phyloP scores from a whole-genome alignment of 2,113 vertebrate species.

The Saccopteryx leptura region DNA sequence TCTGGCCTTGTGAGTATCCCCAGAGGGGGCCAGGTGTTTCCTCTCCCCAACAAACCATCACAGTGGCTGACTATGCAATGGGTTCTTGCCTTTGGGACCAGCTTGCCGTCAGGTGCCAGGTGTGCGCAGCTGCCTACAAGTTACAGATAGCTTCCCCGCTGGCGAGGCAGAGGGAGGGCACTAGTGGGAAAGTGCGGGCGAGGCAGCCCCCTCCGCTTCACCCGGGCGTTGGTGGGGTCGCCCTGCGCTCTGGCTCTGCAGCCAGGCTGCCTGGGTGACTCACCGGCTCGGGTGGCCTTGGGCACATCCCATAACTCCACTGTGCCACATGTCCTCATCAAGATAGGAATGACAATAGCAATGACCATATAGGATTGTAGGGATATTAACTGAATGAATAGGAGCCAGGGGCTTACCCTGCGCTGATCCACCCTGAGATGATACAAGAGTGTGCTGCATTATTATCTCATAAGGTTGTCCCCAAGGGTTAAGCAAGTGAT shows the following conservation, averaged over 20 bases:
- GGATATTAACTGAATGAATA: neutral
- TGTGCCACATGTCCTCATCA: neutral
- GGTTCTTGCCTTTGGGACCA: neutral
- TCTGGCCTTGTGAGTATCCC: neutral
- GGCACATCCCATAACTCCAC: neutral
- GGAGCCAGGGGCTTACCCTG: neutral
- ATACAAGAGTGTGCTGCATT: no score
- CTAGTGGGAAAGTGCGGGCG: neutral
- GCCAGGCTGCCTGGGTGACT: neutral
- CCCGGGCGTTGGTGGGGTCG: rapidly evolving
- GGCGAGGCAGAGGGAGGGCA: neutral
- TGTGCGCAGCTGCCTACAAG: neutral
- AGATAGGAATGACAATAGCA: neutral
- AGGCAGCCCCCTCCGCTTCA: neutral
- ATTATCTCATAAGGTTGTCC: neutral
- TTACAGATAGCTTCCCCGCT: neutral
- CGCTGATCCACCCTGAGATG: no score
- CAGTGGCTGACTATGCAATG: no score
- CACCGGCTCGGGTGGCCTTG: neutral
- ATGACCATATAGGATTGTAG: neutral
- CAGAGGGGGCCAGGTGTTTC: neutral
- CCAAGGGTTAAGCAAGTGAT: neutral
- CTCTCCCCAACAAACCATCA: rapidly evolving
- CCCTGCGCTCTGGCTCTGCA: neutral
- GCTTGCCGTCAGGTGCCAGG: neutral